Evolutionary conservation across 23 tunicate genomes (phyloP).

Genomic region (Ascidia mentula): DNA sequence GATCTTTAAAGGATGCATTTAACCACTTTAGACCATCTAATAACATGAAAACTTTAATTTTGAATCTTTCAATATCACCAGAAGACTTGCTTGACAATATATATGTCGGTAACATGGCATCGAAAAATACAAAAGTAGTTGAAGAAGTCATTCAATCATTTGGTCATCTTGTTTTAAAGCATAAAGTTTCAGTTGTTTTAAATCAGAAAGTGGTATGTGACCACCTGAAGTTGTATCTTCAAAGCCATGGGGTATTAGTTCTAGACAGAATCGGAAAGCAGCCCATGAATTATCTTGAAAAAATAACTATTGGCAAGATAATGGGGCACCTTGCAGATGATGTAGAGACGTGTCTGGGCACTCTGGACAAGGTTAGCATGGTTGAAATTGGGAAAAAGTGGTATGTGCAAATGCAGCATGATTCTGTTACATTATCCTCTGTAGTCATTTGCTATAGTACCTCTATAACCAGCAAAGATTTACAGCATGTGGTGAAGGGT

Average conservation of each 20-base stretch:
- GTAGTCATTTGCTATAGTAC: neutral
- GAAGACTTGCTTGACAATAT: neutral
- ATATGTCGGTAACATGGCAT: neutral
- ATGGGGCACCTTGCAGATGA: conserved; percentile 18
- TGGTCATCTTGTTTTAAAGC: neutral
- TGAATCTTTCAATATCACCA: conserved; percentile 23
- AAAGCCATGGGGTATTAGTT: neutral
- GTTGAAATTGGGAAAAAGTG: conserved; percentile 10
- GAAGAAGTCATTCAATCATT: neutral
- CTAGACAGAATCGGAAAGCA: conserved; percentile 36
- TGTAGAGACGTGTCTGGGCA: conserved; percentile 4
- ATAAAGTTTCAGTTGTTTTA: conserved; percentile 18
- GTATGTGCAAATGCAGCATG: conserved; percentile 1
- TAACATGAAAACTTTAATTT: neutral
- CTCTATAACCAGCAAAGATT: neutral
- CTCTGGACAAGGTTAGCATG: conserved; percentile 1
- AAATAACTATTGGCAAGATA: neutral
- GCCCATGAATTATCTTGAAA: conserved; percentile 10
- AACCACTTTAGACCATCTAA: neutral
- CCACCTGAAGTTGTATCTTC: neutral
- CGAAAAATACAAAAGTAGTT: neutral
- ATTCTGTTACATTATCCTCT: neutral
- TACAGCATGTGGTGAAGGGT: conserved; percentile 26
- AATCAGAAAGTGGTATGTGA: conserved; percentile 43
- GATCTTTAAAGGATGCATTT: conserved; percentile 3